Base-by-base conservation (phyloP, 2,888 invertebrate genomes). In the Oligia latruncula region DNA sequence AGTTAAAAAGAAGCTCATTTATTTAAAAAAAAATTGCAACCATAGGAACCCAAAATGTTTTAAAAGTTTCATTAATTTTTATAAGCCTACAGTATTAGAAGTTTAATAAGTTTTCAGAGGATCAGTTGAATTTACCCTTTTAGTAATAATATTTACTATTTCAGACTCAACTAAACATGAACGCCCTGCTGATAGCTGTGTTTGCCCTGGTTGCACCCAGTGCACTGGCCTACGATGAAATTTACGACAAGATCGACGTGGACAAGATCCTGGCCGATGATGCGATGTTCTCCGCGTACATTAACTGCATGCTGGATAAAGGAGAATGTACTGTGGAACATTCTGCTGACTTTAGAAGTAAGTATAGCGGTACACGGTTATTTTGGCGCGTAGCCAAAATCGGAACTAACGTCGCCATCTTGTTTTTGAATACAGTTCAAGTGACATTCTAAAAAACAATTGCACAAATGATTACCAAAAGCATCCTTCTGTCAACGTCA, bases 221-320 rank as follows among this genome's bases (percentile, higher is more conserved):
- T 65, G 94, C 92, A 58, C 68, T 94, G 67, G 92, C 93, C 80
- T 96, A 96, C 77, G 96, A 96, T 76, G 95, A 94, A 76, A 91
- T 90, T 3, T 96, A 94, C 71, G 95, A 96, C 82, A 93, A 94
- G 81, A 85, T 96, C 0, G 95, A 96, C 65, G 93, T 94, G 0
- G 95, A 96, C 78, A 95, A 95, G 83, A 93, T 96, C 55, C 75
- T 96, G 0, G 92, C 58, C 0, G 95, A 96, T 64, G 95, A 95
- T 0, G 74, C 80, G 0, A 78, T 94, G 2, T 95, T 95, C 84
- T 84, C 83, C 1, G 84, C 92, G 0, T 96, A 96, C 83, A 88
- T 93, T 15, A 86, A 93, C 77, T 96, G 96, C 82, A 91, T 96
- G 91, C 90, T 96, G 20, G 95, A 96, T 73, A 95, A 95, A 75